These are phyloP conservation scores for crab-eating macaque (Macaca fascicularis) DNA, from an alignment of 2,113 vertebrate species.

Conservation along the genomic window T2T-MFA8v1.1 NC_088387.1:78673001-78673500, in stretches of 20 bases:
- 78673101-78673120: no score
- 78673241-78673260: not conserved
- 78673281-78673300: not conserved
- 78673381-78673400: not conserved
- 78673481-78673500: not conserved
- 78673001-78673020: no score
- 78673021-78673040: no score
- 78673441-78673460: not conserved
- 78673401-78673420: not conserved
- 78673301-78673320: not conserved
- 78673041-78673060: no score
- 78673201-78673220: not conserved
- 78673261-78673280: not conserved
- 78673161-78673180: not conserved
- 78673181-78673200: not conserved
- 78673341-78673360: not conserved
- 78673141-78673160: not conserved
- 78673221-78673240: not conserved
- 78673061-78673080: no score
- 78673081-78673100: no score
- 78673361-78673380: not conserved
- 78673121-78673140: not conserved
- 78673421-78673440: not conserved
- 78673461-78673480: not conserved
- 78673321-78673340: not conserved